A percentile compares a stretch with the other conserved stretches of the same genome.
These are phyloP conservation scores for Yponomeuta sedellus DNA, from an alignment of 2,888 invertebrate genomes.

Conservation along the genomic window DNA sequence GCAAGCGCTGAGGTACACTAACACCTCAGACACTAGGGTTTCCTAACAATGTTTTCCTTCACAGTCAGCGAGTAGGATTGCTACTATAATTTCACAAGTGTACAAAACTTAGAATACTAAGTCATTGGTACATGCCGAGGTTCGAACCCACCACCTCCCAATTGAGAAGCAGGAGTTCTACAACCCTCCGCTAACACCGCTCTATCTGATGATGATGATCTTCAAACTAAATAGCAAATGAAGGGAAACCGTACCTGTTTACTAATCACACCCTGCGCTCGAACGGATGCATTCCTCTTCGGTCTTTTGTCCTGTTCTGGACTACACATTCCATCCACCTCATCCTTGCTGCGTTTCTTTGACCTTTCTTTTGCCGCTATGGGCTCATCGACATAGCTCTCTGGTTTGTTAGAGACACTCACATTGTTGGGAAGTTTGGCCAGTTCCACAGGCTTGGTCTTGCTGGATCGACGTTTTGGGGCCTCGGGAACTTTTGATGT, in stretches of 20 bases:
- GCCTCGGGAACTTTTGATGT: constrained; percentile 28
- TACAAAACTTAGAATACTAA: too few relatives aligned
- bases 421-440: neutral
- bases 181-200: too few relatives aligned
- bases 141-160: too few relatives aligned
- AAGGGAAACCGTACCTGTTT: constrained; percentile 48
- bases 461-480: neutral
- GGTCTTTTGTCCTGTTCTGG: constrained; percentile 60
- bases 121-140: too few relatives aligned
- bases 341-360: constrained; percentile 62
- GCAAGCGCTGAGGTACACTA: too few relatives aligned
- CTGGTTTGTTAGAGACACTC: neutral
- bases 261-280: constrained; percentile 59
- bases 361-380: constrained; percentile 37
- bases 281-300: constrained; percentile 62
- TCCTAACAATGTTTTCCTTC: too few relatives aligned
- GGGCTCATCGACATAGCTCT: constrained; percentile 20
- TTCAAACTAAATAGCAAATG: too few relatives aligned
- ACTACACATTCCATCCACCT: constrained; percentile 56
- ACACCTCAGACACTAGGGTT: too few relatives aligned
- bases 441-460: neutral
- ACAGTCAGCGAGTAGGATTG: too few relatives aligned
- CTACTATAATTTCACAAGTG: too few relatives aligned
- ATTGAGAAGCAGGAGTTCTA: too few relatives aligned
- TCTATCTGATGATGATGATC: too few relatives aligned